Percentiles rank a stretch among this genome's conserved stretches.
These are phyloP conservation scores for Neelides sp. DNA, from an alignment of 1,140 invertebrate genomes.

Conservation along the genomic window DNA sequence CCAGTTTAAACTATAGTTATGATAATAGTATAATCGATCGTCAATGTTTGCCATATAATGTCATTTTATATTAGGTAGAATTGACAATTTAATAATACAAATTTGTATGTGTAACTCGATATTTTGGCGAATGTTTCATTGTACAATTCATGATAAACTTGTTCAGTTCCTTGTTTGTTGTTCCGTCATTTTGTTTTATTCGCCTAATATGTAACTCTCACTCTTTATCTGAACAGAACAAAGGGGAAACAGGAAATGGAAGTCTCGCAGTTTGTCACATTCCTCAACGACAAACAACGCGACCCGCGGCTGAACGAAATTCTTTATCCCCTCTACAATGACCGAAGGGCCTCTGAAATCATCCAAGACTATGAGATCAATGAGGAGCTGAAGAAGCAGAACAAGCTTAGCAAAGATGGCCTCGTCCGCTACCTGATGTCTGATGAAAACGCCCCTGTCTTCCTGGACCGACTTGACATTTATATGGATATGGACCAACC, in stretches of 20 bases:
- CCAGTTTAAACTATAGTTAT: no score
- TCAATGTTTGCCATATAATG: no score
- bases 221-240: no score
- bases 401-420: constrained; percentile 79
- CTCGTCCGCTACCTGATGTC: constrained; percentile 96
- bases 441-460: constrained; percentile 97
- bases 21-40: no score
- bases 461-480: constrained; percentile 87
- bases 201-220: no score
- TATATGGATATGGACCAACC: constrained; percentile 99
- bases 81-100: no score
- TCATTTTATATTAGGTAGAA: no score
- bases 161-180: no score
- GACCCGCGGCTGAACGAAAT: constrained; percentile 99
- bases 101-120: no score
- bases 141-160: no score
- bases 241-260: constrained; percentile 81
- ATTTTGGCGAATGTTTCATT: no score
- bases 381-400: constrained; percentile 49
- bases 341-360: constrained; percentile 82
- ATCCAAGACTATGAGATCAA: constrained; percentile 88
- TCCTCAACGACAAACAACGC: constrained; percentile 95
- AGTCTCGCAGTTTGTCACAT: constrained; percentile 77
- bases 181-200: no score
- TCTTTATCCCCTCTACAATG: constrained; percentile 92